phyloP scores from a whole-genome alignment of 2,797 vertebrate genomes.

The Cuniculus paca region DNA sequence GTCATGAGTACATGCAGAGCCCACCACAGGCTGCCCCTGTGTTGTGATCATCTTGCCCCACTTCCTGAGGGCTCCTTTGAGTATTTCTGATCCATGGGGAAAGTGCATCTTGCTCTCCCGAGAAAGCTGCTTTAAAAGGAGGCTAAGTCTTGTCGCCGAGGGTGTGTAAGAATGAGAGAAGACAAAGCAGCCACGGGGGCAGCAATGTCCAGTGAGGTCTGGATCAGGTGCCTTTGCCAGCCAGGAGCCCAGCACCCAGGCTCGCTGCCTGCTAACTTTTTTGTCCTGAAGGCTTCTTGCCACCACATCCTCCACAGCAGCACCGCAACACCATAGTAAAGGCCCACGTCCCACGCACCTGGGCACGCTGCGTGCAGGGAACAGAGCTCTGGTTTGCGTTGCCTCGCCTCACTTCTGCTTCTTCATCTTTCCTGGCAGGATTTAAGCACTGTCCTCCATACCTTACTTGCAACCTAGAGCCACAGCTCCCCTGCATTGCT shows the following conservation, averaged over 20 bases:
- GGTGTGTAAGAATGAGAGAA: background rate
- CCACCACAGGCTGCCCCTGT: too few species aligned
- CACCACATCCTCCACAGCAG: fast-evolving
- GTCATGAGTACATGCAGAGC: fast-evolving
- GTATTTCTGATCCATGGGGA: background rate
- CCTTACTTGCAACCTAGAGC: background rate
- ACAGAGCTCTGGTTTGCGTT: background rate
- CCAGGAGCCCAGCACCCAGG: background rate
- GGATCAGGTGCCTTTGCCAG: fast-evolving
- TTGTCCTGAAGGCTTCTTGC: fast-evolving
- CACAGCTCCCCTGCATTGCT: background rate
- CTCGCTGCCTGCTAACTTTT: fast-evolving
- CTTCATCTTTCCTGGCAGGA: background rate
- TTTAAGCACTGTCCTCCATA: background rate
- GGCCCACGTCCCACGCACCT: background rate
- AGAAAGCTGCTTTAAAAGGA: background rate
- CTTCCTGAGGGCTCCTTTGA: background rate
- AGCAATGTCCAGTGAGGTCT: background rate
- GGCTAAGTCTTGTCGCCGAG: background rate
- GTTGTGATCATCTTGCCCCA: background rate
- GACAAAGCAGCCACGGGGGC: fast-evolving
- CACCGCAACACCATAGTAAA: too few species aligned
- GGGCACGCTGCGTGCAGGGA: fast-evolving
- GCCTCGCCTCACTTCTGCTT: background rate
- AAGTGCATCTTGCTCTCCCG: background rate